Base-by-base conservation (phyloP, 2,888 invertebrate species). In the Rotaria macrura region DNA sequence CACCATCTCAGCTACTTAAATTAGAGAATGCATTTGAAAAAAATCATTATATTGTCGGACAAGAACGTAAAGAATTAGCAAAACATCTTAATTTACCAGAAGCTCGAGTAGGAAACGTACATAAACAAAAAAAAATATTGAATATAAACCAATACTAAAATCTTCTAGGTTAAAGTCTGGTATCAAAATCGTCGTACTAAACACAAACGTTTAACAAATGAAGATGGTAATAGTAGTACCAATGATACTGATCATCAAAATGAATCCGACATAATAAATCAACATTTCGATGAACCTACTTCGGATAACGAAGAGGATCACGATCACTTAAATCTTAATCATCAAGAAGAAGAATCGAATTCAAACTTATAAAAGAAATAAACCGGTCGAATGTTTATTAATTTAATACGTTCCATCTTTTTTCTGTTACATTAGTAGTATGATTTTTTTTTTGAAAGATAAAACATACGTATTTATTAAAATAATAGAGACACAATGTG, bases 11-110 rank as follows among this genome's bases (percentile, higher is more conserved):
- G 91, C 93, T 98, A 88, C 93, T 98, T 87, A 96, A 97, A 92
- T 91, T 98, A 91, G 98, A 98, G 91, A 96, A 97, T 91, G 97
- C 97, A 86, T 99, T 99, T 92, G 97, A 98, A 92, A 96, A 96
- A 92, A 99, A 98, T 92, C 98, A 99, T 91, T 99, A 99, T 92
- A 98, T 99, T 83, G 98, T 99, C 47, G 98, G 99, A 0, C 96
- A 96, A 52, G 98, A 99, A 91, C 93, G 99, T 89, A 99, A 99
- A 91, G 96, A 97, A 91, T 93, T 99, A 89, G 99, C 99, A 17
- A 95, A 96, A 90, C 94, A 95, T 87, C 92, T 99, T 87, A 95
- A 95, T 90, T 93, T 97, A 88, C 96, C 97, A 87, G 97, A 97
- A 93, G 97, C 97, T 87, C 97, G 97, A 95, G 97, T 97, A 92